Evolutionary conservation across 2,888 invertebrate species (phyloP), one percentile per base, ranked within the genome.

Genomic region (Lamellibrachia columna): DNA sequence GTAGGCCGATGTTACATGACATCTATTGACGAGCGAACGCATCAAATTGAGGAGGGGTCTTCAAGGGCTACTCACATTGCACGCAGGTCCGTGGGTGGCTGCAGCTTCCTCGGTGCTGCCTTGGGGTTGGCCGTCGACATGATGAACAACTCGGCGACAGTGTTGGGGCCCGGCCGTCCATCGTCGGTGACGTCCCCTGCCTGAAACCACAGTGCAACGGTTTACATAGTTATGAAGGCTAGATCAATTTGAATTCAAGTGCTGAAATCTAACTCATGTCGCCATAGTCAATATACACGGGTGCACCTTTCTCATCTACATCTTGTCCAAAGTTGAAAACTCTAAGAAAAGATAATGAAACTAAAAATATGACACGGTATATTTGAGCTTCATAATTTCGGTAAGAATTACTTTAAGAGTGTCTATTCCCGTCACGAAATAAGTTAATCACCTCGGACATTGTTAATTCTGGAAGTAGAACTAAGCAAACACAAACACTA

Each of bases 111-210:
- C 52, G 55, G 52, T 92, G 90, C 6, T 15, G 53, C 15, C 40
- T 40, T 40, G 9, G 53, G 60, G 75, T 92, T n/a, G 15, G 90
- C 11, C 6, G 92, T 90, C 91, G 90, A 55, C 53, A 92, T 55
- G 60, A 93, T 92, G 90, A 91, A 93, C 52, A 93, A 92, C 28
- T 92, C 53, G 3, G 90, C 93, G 15, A 22, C 53, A 3, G 93
- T 90, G 90, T 90, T 94, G 22, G 91, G 91, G 15, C 93, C 93
- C 3, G 91, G 90, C 52, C 91, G 52, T 15, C 92, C 93, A 11
- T 93, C 90, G 9, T 91, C 75, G 22, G 75, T 91, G 22, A 94
- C 52, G 91, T 93, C 93, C 55, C 93, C 94, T 4, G 93, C 92
- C 93, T 93, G 90, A 75, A 15, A n/a, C 53, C 91, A 75, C 6